phyloP scores from a whole-genome alignment of 1,140 invertebrate genomes.

The Bombus confusus region DNA sequence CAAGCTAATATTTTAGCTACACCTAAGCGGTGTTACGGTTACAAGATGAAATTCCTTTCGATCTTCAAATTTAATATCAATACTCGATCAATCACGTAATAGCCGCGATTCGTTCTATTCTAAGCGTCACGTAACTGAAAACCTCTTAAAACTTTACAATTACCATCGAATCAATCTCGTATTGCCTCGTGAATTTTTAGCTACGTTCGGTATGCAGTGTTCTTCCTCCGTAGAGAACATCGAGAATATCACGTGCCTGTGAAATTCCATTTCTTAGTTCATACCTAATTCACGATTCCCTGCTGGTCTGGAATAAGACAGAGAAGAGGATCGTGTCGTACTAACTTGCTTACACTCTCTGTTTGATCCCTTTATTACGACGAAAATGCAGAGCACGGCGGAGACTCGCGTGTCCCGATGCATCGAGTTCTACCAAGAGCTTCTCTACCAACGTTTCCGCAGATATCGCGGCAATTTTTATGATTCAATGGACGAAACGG shows the following conservation, averaged over 20 bases:
- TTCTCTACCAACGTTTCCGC: not conserved
- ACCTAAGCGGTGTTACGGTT: no score
- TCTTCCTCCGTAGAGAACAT: not conserved
- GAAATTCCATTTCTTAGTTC: conserved; percentile 39
- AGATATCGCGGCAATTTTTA: not conserved
- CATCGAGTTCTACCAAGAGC: not conserved
- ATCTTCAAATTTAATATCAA: not conserved
- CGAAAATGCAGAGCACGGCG: not conserved
- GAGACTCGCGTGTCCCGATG: not conserved
- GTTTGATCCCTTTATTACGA: not conserved
- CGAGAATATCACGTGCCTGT: not conserved
- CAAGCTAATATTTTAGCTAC: no score
- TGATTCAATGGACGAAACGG: not conserved
- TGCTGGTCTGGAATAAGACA: not conserved
- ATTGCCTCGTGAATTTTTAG: conserved; percentile 18
- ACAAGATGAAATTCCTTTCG: not conserved
- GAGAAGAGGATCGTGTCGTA: no score
- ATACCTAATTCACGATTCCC: conserved; percentile 40
- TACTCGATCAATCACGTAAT: no score
- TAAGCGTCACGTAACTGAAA: not conserved
- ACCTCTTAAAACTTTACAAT: not conserved
- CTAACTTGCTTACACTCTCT: no score
- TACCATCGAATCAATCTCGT: not conserved
- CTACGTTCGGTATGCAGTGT: no score
- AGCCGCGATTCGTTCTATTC: no score